A percentile compares a stretch with the other conserved stretches of the same genome.
Evolutionary conservation across 1,140 invertebrate species (phyloP).

Genomic region (Drosophila tristis): DNA sequence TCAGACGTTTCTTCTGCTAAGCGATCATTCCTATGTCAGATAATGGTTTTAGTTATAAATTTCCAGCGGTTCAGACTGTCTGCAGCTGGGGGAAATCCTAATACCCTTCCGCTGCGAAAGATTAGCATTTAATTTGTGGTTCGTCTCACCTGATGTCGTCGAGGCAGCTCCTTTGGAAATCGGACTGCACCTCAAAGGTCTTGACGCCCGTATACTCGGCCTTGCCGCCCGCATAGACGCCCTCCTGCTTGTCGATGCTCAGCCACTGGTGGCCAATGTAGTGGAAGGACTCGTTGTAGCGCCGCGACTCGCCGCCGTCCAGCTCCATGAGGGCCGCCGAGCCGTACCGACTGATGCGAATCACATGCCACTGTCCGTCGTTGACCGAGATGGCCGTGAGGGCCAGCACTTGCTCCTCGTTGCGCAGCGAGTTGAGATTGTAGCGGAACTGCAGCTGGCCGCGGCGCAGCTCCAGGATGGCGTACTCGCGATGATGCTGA

Average conservation of each 20-base stretch:
- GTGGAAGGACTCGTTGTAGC: slow-evolving; percentile 88
- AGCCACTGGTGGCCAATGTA: slow-evolving; percentile 88
- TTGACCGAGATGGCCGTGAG: slow-evolving; percentile 87
- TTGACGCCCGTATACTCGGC: slow-evolving; percentile 87
- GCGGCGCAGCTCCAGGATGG: slow-evolving; percentile 88
- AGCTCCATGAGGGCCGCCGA: slow-evolving; percentile 87
- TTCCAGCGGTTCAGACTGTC: too few relatives aligned
- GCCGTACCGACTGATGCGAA: slow-evolving; percentile 87
- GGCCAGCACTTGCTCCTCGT: slow-evolving; percentile 86
- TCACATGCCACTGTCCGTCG: slow-evolving; percentile 90
- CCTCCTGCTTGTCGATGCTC: slow-evolving; percentile 87
- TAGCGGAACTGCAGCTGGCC: slow-evolving; percentile 87
- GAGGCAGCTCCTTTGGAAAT: slow-evolving; percentile 86
- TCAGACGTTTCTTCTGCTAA: too few relatives aligned
- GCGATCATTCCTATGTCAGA: too few relatives aligned
- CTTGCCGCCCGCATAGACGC: slow-evolving; percentile 88
- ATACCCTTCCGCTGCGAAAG: not conserved
- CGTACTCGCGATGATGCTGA: slow-evolving; percentile 88
- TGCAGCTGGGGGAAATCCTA: too few relatives aligned
- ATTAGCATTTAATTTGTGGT: not conserved
- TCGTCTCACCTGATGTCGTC: slow-evolving; percentile 83
- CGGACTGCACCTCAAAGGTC: slow-evolving; percentile 87
- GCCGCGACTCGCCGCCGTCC: slow-evolving; percentile 89
- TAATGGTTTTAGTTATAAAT: too few relatives aligned
- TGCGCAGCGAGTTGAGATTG: slow-evolving; percentile 87